Evolutionary conservation across 2,797 vertebrate species (phyloP).

Genomic region (Acomys russatus): DNA sequence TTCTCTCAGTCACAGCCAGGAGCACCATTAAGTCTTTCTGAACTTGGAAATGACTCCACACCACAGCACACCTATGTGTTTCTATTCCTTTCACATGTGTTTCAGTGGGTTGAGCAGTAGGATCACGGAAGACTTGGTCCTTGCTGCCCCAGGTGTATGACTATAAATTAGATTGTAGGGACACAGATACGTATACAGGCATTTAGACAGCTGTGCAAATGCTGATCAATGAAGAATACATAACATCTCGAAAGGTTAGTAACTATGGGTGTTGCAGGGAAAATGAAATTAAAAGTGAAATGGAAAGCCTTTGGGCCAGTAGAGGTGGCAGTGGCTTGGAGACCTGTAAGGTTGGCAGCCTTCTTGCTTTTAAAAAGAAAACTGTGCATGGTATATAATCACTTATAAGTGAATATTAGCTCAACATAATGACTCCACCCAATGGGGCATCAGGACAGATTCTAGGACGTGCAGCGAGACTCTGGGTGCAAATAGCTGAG

Average conservation of each 20-base stretch:
- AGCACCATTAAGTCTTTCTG: not conserved
- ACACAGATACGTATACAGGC: constrained; percentile 35
- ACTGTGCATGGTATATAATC: too few relatives aligned
- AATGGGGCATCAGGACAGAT: too few relatives aligned
- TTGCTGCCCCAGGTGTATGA: constrained; percentile 40
- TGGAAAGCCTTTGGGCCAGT: not conserved
- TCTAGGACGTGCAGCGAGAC: too few relatives aligned
- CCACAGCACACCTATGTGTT: not conserved
- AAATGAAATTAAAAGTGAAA: constrained; percentile 37
- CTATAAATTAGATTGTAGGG: constrained; percentile 28
- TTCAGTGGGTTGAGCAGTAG: not conserved
- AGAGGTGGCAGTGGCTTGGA: not conserved
- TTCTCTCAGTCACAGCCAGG: not conserved
- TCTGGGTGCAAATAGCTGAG: too few relatives aligned
- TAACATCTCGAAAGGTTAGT: constrained; percentile 6
- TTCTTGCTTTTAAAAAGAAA: not conserved
- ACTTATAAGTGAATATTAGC: too few relatives aligned
- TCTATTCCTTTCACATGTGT: not conserved
- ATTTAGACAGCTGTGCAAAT: constrained; percentile 45
- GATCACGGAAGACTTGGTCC: not conserved
- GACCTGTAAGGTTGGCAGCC: not conserved
- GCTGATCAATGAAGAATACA: constrained; percentile 46
- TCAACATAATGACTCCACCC: too few relatives aligned
- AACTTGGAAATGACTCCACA: constrained; percentile 36
- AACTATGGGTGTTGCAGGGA: not conserved